Base-by-base conservation (phyloP, 1,140 invertebrate species). In the Lordiphosa stackelbergi region DNA sequence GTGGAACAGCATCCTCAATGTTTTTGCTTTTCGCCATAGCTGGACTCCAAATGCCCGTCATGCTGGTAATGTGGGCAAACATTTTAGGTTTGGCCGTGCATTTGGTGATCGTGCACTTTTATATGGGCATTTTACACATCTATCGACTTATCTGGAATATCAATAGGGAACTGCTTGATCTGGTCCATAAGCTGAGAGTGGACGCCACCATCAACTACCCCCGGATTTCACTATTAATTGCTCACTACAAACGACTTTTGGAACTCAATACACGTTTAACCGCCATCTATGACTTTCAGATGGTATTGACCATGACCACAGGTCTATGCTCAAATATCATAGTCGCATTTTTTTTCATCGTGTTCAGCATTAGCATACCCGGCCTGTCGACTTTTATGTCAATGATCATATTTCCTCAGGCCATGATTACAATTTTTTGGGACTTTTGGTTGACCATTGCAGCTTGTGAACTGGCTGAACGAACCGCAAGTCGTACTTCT, bases 401-500 rank as follows among this genome's bases (percentile, higher is more conserved):
- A 0, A 0, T 31, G 0, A 1, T 69, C 0, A 45, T 59, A 28
- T 60, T 69, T 37, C 10, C 45, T 0, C 55, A 65, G 8, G 55
- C 60, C 2, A 8, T 72, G 7, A 2, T 51, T 5, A 61, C 63
- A 12, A 77, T 77, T 35, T 34, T 68, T 0, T 5, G 42, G 2
- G 73, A 77, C 41, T 72, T 77, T 42, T 77, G 73, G 73, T 34
- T 77, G 5, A 46, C 34, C 43, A 54, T 75, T 11, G 36, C 68
- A 0, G 36, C 63, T 38, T 75, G 73, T 3, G 73, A 75, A 2
- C 28, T 66, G 35, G 47, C 41, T 0, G 42, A 59, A 10, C 41
- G 46, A 7, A 51, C 57, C 8, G 56, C 52, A 11, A 42, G 31
- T 1, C 35, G 31, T 12, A 77, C 66, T 11, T 38, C 68, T 4